Evolutionary conservation across 2,888 invertebrate species (phyloP).

Genomic region (Resseliella maxima): DNA sequence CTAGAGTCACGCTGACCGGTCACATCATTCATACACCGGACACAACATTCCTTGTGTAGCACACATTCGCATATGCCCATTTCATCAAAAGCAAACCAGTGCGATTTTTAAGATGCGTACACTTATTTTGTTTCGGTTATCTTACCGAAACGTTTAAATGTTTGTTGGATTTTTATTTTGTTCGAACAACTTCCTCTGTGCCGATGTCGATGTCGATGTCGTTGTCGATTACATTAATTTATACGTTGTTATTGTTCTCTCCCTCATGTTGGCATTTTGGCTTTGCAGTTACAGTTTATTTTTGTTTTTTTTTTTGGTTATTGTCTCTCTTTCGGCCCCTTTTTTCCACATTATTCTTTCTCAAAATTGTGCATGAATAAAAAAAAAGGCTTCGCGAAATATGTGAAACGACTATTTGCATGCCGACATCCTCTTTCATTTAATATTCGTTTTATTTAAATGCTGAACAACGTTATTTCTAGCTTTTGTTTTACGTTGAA

Average conservation of each 20-base stretch:
- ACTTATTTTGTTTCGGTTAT: conserved; percentile 1
- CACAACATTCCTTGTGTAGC: not conserved
- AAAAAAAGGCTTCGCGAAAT: no score
- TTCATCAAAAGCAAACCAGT: not conserved
- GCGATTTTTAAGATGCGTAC: conserved; percentile 32
- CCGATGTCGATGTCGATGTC: not conserved
- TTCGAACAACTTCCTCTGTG: not conserved
- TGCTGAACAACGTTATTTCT: no score
- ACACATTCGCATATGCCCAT: not conserved
- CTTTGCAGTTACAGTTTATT: no score
- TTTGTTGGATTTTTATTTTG: not conserved
- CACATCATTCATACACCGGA: not conserved
- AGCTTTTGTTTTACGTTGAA: no score
- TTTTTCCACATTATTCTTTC: no score
- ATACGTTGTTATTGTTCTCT: not conserved
- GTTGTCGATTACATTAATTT: conserved; percentile 36
- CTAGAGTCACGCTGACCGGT: not conserved
- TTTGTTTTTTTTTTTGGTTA: not conserved
- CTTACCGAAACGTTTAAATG: conserved; percentile 2
- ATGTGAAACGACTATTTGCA: no score
- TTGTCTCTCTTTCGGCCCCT: no score
- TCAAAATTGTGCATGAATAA: no score
- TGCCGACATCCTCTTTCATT: no score
- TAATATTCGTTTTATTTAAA: no score
- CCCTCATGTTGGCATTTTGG: no score